phyloP scores from a whole-genome alignment of 1,140 invertebrate genomes.

The Phortica variegata region DNA sequence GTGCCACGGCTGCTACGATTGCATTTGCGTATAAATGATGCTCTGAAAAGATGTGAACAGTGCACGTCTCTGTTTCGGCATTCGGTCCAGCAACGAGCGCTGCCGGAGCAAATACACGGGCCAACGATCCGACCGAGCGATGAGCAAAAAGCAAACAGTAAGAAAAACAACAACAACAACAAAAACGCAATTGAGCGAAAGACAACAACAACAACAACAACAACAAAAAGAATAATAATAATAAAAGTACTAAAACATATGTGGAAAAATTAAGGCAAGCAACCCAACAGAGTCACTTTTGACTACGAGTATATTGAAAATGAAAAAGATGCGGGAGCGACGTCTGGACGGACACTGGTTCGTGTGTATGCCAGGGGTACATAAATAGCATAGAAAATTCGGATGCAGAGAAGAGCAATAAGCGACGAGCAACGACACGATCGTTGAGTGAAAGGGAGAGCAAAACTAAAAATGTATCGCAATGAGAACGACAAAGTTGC shows the following conservation, averaged over 20 bases:
- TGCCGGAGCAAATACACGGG: too few species aligned
- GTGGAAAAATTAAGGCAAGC: conserved; percentile 48
- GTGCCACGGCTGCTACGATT: conserved; percentile 15
- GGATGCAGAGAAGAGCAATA: not conserved
- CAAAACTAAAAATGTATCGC: conserved; percentile 20
- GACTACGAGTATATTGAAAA: conserved; percentile 17
- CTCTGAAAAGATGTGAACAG: not conserved
- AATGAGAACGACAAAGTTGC: conserved; percentile 5
- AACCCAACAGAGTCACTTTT: too few species aligned
- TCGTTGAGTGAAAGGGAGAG: not conserved
- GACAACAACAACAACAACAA: conserved; percentile 7
- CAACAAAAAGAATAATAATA: conserved; percentile 1
- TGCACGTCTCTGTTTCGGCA: conserved; percentile 8
- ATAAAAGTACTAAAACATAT: conserved; percentile 43
- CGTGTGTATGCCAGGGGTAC: not conserved
- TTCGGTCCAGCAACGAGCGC: too few species aligned
- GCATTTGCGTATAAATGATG: conserved; percentile 26
- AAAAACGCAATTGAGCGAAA: not conserved
- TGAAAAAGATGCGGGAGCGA: conserved; percentile 47
- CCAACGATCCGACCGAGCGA: too few species aligned
- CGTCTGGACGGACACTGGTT: conserved; percentile 2
- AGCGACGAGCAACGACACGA: conserved; percentile 21
- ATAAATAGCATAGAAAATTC: not conserved
- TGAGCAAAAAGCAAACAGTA: conserved; percentile 3
- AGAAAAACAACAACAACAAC: conserved; percentile 10